These are phyloP conservation scores for Melikaiella ostensackeni DNA, from an alignment of 2,888 invertebrate genomes.

Conservation along the genomic window DNA sequence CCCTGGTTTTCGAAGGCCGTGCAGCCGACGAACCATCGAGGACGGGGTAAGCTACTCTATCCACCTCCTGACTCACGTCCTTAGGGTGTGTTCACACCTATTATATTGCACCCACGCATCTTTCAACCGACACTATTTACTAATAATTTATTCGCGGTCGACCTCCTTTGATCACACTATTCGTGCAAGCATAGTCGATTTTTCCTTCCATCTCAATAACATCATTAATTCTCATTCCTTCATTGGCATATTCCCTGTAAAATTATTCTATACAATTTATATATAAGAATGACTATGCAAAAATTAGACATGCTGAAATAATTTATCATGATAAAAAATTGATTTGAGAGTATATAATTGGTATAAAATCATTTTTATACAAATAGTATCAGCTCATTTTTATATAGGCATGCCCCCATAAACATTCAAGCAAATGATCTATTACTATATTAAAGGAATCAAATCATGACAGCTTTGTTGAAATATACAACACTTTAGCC, in stretches of 20 bases:
- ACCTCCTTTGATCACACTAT: slow-evolving; percentile 58
- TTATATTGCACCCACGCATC: slow-evolving; percentile 53
- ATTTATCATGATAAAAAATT: no score
- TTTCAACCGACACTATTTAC: slow-evolving; percentile 52
- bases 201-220: slow-evolving; percentile 12
- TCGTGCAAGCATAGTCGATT: slow-evolving; percentile 31
- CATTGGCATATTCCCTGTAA: neutral
- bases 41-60: slow-evolving; percentile 68
- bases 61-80: slow-evolving; percentile 56
- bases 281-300: no score
- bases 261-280: neutral
- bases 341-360: no score
- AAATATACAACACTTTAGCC: neutral
- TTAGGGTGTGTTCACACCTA: slow-evolving; percentile 65
- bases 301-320: no score
- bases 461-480: neutral
- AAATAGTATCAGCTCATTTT: no score
- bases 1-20: slow-evolving; percentile 64
- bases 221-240: neutral
- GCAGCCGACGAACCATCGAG: slow-evolving; percentile 71
- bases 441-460: no score
- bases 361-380: no score
- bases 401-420: no score
- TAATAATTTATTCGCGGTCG: slow-evolving; percentile 65
- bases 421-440: no score